Base-by-base conservation (phyloP, 2,797 vertebrate species). In the Furcifer pardalis region DNA sequence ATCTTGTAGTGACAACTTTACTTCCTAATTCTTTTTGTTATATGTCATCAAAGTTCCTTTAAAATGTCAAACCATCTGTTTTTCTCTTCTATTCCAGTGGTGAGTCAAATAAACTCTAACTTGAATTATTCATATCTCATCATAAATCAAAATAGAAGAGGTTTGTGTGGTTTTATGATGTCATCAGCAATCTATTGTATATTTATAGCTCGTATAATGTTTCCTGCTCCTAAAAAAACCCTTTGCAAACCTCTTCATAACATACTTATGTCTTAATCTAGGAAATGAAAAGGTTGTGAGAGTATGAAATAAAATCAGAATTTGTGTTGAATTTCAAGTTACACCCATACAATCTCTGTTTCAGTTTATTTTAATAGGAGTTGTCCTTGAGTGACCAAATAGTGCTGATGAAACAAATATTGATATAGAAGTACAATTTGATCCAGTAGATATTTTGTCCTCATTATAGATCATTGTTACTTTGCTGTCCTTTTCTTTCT, bases 121-220 rank as follows among this genome's bases (percentile, higher is more conserved):
- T 89, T 83, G 90, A 92, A 89, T 90, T 92, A 82, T 81, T 83
- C 81, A 85, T 83, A 89, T 82, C 88, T 87, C 91, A 90, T 42
- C 75, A 0, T 93, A 94, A 94, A 92, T 91, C 90, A 90, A 83
- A n/a, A 84, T 69, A 25, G 32, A 90, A 89, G 79, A 77, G 85
- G 60, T 73, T 92, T 40, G 81, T 69, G 74, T 2, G 2, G 49
- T 78, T 87, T 83, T 82, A 78, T 89, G 91, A 91, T 93, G 88
- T 91, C 91, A 87, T 77, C 60, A 37, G 79, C 79, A 86, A 84
- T 49, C 81, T 0, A 0, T 56, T 49, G 35, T 86, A 4, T 87
- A 91, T 93, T 90, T 93, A 88, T 91, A 92, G 73, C 86, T 87
- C 89, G 85, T 87, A 84, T 89, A 89, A 85, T 68, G 60, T 90